phyloP scores from a whole-genome alignment of 2,113 vertebrate species.

The Poecilia latipinna region DNA sequence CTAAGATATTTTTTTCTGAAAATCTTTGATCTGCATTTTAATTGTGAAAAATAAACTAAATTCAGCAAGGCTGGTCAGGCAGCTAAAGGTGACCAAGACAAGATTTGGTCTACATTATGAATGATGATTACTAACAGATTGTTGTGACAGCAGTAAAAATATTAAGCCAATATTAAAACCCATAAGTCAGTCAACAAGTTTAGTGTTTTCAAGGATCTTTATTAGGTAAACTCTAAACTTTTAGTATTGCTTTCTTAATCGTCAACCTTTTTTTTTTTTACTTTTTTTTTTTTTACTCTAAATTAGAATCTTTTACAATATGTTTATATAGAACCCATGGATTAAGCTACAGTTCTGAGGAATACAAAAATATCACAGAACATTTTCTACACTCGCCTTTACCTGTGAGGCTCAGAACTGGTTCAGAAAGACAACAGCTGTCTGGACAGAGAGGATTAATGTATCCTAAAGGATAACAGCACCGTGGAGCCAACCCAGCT shows the following conservation, averaged over 20 bases:
- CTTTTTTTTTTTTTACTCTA: slow-evolving; percentile 68
- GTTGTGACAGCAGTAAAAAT: neutral
- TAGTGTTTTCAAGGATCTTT: slow-evolving; percentile 78
- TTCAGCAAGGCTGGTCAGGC: too few relatives aligned
- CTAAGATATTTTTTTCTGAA: too few relatives aligned
- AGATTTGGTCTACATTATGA: too few relatives aligned
- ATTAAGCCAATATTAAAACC: neutral
- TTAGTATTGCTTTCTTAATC: slow-evolving; percentile 79
- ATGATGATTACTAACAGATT: neutral
- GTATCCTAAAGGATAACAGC: slow-evolving; percentile 48
- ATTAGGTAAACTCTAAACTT: slow-evolving; percentile 83
- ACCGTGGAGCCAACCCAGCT: slow-evolving; percentile 40
- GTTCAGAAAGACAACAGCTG: slow-evolving; percentile 63
- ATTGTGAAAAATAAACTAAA: too few relatives aligned
- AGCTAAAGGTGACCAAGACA: too few relatives aligned
- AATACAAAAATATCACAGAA: slow-evolving; percentile 88
- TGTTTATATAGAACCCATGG: slow-evolving; percentile 74
- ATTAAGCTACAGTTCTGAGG: slow-evolving; percentile 81
- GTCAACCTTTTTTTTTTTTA: slow-evolving; percentile 43
- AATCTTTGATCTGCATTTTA: too few relatives aligned
- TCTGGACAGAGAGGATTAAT: slow-evolving; percentile 49
- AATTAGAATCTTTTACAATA: slow-evolving; percentile 79
- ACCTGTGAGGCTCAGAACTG: slow-evolving; percentile 57
- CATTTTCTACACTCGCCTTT: slow-evolving; percentile 79
- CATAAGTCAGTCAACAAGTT: neutral